Base-by-base conservation (phyloP, 2,888 invertebrate genomes). In the Galerucella pusilla region DNA sequence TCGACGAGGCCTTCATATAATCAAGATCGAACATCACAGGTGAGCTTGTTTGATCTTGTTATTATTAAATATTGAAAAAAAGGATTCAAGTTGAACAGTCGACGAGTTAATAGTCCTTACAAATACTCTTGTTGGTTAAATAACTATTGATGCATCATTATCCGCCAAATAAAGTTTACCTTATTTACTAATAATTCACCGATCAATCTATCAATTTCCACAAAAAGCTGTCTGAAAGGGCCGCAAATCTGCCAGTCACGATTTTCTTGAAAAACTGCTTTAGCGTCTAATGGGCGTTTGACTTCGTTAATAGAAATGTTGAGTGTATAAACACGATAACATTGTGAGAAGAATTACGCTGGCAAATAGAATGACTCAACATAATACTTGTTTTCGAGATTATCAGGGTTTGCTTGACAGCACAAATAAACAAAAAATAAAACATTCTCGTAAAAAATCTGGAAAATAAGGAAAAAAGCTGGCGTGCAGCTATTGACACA, bases 251-350 rank as follows among this genome's bases (percentile, higher is more conserved):
- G 76, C 76, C 61, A 73, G 76, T 76, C 76, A 76, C 54, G 75
- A 69, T 75, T 69, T 73, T 75, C 69, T 68, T 66, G 75, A 69
- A 73, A 75, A 73, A 75, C 69, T 70, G 67, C 73, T 70, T 75
- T 69, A 75, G 64, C 72, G 45, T 70, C 75, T 71, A 70, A 76
- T 71, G 70, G 67, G 73, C 61, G 54, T 73, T 71, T 73, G 76
- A 76, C 76, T 76, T 57, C 65, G 69, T 73, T 70, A 76, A 76
- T 76, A 68, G 71, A 70, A 69, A 75, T 69, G 70, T 75, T 75
- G 75, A 75, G 75, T 75, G 70, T 73, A 73, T 75, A 73, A 76
- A 76, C 75, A 73, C 70, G 75, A 75, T 73, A 75, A 75, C 73
- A 75, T 70, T 75, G 72, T 75, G 25, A 69, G 67, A 69, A 70